These are phyloP conservation scores for Rhinichthys osculus DNA, from an alignment of 2,797 vertebrate species.

Conservation along the genomic window DNA sequence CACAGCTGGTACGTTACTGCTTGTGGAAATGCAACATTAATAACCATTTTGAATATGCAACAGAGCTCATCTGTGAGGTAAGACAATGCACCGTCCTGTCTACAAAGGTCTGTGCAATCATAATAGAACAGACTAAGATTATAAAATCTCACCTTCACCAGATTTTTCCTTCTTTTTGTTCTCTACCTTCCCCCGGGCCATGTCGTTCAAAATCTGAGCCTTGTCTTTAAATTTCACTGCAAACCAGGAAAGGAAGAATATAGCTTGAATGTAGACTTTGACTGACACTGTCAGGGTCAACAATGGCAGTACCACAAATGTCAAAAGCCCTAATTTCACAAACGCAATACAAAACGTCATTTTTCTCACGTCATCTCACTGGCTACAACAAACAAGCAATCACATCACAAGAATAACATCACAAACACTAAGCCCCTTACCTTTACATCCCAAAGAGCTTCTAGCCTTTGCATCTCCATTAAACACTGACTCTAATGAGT, in stretches of 20 bases:
- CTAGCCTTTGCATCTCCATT: constrained; percentile 64
- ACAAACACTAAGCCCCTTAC: constrained; percentile 57
- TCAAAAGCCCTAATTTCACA: constrained; percentile 17
- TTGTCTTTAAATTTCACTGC: constrained; percentile 90
- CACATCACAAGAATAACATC: constrained; percentile 54
- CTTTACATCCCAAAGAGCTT: constrained; percentile 62
- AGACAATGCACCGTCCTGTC: constrained; percentile 45
- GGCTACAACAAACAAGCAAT: constrained; percentile 11
- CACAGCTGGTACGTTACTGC: constrained; percentile 52
- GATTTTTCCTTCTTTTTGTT: constrained; percentile 78
- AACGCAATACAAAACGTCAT: constrained; percentile 10
- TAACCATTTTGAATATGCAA: constrained; percentile 58
- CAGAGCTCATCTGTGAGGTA: constrained; percentile 44
- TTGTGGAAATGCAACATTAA: constrained; percentile 48
- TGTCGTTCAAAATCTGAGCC: constrained; percentile 82
- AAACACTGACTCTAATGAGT: constrained; percentile 64
- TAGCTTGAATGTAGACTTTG: constrained; percentile 37
- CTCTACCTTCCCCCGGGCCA: constrained; percentile 80
- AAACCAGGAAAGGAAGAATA: constrained; percentile 70
- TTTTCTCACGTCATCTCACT: constrained; percentile 30
- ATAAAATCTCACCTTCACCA: constrained; percentile 71
- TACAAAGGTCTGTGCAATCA: constrained; percentile 45
- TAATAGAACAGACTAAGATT: constrained; percentile 52
- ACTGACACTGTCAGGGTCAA: constrained; percentile 14
- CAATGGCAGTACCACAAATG: constrained; percentile 25